phyloP scores from a whole-genome alignment of 1,140 invertebrate species.

The Reticulitermes speratus region DNA sequence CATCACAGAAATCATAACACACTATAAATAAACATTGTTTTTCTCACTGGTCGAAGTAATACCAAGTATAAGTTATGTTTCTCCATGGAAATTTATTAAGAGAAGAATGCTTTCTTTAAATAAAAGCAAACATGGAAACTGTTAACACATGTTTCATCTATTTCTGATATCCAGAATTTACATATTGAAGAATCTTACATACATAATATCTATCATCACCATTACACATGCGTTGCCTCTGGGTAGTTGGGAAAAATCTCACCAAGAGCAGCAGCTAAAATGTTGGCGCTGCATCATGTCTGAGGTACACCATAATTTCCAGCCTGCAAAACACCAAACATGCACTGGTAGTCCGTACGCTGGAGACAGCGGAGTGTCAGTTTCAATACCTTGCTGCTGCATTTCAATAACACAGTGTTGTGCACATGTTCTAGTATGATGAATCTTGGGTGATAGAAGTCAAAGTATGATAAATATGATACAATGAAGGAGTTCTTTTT shows the following conservation, averaged over 20 bases:
- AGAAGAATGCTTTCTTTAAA: too few relatives aligned
- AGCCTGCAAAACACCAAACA: slow-evolving; percentile 83
- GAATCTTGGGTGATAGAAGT: slow-evolving; percentile 81
- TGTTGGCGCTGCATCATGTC: slow-evolving; percentile 60
- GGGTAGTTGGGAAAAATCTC: slow-evolving; percentile 56
- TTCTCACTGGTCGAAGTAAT: too few relatives aligned
- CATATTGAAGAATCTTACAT: too few relatives aligned
- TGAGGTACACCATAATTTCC: slow-evolving; percentile 80
- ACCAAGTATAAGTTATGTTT: too few relatives aligned
- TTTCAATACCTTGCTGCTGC: slow-evolving; percentile 74
- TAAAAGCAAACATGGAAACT: too few relatives aligned
- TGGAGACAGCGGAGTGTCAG: slow-evolving; percentile 73
- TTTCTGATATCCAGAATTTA: too few relatives aligned
- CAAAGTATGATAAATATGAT: slow-evolving; percentile 80
- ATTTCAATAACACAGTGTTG: slow-evolving; percentile 80
- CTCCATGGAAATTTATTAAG: too few relatives aligned
- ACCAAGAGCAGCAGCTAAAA: slow-evolving; percentile 81
- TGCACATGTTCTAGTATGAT: slow-evolving; percentile 86
- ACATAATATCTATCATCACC: too few relatives aligned
- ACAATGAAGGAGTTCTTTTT: slow-evolving; percentile 78
- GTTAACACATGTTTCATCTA: too few relatives aligned
- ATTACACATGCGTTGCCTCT: too few relatives aligned
- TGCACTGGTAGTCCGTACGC: slow-evolving; percentile 86
- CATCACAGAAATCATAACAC: too few relatives aligned
- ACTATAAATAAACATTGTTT: too few relatives aligned